These are phyloP conservation scores for Raja brachyura DNA, from an alignment of 2,113 vertebrate genomes.

Conservation along the genomic window DNA sequence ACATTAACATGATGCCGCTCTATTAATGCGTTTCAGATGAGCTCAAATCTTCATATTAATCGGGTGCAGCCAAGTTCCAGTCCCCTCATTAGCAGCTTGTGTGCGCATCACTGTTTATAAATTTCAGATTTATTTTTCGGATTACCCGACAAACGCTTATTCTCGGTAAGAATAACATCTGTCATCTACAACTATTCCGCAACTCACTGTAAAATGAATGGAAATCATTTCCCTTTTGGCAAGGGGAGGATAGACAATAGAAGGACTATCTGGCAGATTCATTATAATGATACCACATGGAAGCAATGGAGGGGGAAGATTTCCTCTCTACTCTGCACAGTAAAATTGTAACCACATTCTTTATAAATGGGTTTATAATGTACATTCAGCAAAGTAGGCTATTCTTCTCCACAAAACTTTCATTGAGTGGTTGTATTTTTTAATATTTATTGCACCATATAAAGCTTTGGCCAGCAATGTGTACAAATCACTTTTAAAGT, in stretches of 20 bases:
- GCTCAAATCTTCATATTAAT: background rate
- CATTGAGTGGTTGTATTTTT: background rate
- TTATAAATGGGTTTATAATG: background rate
- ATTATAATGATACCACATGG: background rate
- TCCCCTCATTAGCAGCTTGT: background rate
- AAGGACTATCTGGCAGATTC: constrained; percentile 1
- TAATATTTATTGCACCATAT: background rate
- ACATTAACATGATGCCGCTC: constrained; percentile 2
- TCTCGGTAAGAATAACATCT: background rate
- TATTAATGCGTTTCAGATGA: constrained; percentile 28
- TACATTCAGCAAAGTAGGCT: background rate
- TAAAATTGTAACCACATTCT: constrained; percentile 5
- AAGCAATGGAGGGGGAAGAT: background rate
- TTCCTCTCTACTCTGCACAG: background rate
- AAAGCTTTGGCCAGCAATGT: background rate
- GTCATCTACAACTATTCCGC: background rate
- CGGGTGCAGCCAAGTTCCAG: background rate
- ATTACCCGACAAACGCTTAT: background rate
- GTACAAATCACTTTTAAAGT: background rate
- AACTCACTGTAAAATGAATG: constrained; percentile 17
- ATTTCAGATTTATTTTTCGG: constrained; percentile 12
- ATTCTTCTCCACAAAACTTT: background rate
- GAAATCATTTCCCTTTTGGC: background rate
- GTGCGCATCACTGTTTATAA: constrained; percentile 8
- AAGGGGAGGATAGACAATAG: background rate